Conservation (phyloP, 2,113 vertebrate species). For the Phodopus roborovskii region DNA sequence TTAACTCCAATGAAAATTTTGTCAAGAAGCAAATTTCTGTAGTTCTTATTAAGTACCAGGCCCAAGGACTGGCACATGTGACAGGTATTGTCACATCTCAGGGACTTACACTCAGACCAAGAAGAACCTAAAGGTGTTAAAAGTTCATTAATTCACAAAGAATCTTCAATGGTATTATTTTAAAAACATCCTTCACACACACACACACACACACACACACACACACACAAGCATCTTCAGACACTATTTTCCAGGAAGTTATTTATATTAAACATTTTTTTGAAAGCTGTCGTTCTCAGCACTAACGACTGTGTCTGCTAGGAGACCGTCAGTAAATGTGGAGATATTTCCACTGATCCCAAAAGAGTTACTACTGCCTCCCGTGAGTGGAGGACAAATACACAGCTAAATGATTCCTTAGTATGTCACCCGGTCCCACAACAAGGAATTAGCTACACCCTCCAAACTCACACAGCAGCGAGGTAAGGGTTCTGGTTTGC, state of each 20-base stretch:
- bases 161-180: constrained; percentile 14
- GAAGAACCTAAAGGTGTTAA: not conserved
- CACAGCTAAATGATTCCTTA: not conserved
- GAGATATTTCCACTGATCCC: not conserved
- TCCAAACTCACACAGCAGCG: not conserved
- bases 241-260: not conserved
- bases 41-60: not conserved
- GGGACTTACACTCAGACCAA: not conserved
- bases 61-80: not conserved
- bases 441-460: not conserved
- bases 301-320: not conserved
- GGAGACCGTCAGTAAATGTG: not conserved
- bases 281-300: constrained; percentile 5
- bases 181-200: not conserved
- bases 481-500: not conserved
- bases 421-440: not conserved
- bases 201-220: not conserved
- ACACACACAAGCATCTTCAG: not conserved
- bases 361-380: not conserved
- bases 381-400: constrained; percentile 8
- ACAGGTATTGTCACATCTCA: not conserved
- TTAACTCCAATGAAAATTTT: not conserved
- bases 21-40: not conserved
- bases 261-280: not conserved
- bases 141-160: constrained; percentile 6